Percentiles rank a stretch among this genome's conserved stretches.
Evolutionary conservation across 2,113 vertebrate species (phyloP).

Genomic region (Calyptommatus sinebrachiatus): DNA sequence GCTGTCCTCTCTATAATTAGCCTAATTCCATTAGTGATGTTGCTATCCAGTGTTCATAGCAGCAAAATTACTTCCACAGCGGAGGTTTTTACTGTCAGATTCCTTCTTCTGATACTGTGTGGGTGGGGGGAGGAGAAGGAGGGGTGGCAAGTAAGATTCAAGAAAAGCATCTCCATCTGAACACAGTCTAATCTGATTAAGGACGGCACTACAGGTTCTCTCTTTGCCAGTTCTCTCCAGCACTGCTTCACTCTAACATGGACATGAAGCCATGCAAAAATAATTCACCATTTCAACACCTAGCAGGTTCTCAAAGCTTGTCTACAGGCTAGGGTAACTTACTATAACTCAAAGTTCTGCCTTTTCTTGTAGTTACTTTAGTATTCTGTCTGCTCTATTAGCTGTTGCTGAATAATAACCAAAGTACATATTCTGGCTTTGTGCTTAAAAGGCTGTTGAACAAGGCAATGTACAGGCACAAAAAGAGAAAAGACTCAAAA

Average conservation of each 20-base stretch:
- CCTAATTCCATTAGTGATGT: slow-evolving; percentile 74
- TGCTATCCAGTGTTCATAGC: slow-evolving; percentile 71
- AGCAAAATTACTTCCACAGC: slow-evolving; percentile 70
- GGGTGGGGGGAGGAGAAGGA: slow-evolving; percentile 62
- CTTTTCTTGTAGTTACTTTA: neutral
- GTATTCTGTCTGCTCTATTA: neutral
- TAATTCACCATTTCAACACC: neutral
- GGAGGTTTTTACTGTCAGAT: slow-evolving; percentile 68
- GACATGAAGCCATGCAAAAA: slow-evolving; percentile 45
- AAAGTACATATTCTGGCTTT: neutral
- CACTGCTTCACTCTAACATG: slow-evolving; percentile 35
- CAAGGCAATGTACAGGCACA: too few relatives aligned
- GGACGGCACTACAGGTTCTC: slow-evolving; percentile 62
- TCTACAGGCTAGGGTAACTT: neutral
- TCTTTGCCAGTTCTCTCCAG: slow-evolving; percentile 46
- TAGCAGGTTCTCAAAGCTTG: neutral
- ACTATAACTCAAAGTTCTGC: neutral
- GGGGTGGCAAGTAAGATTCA: slow-evolving; percentile 62
- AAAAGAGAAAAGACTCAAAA: too few relatives aligned
- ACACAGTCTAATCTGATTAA: slow-evolving; percentile 69
- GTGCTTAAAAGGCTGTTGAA: neutral
- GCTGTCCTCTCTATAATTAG: slow-evolving; percentile 74
- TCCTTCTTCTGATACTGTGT: slow-evolving; percentile 67
- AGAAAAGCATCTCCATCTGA: slow-evolving; percentile 66
- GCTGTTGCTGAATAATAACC: neutral